Conservation (phyloP, 2,797 vertebrate species). For the Parotocinclus haroldoi region DNA sequence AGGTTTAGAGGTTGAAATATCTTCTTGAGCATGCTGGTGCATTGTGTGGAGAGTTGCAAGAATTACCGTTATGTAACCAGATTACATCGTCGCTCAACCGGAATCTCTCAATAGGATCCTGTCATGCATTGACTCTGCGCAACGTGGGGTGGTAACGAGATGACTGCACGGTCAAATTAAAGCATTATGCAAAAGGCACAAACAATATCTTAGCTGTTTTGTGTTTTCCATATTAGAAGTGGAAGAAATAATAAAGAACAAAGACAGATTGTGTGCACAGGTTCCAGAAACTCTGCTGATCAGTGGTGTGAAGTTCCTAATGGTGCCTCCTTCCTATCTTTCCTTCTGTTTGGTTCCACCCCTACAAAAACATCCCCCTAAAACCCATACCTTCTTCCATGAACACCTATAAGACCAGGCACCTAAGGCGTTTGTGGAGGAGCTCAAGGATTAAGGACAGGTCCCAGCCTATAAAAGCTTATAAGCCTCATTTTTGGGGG, state of each 20-base stretch:
- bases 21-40: too few species aligned
- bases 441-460: too few species aligned
- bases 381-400: too few species aligned
- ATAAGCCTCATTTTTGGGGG: too few species aligned
- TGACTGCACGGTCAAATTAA: neutral
- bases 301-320: constrained; percentile 70
- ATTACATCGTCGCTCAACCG: constrained; percentile 19
- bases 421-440: too few species aligned
- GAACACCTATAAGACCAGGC: too few species aligned
- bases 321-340: constrained; percentile 61
- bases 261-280: constrained; percentile 61
- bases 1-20: too few species aligned
- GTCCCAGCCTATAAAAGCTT: too few species aligned
- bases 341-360: constrained; percentile 78
- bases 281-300: constrained; percentile 74
- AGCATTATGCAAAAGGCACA: constrained; percentile 38
- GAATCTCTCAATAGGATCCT: constrained; percentile 28
- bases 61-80: neutral
- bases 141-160: neutral
- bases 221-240: constrained; percentile 67
- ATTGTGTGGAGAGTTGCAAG: neutral
- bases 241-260: constrained; percentile 44
- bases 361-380: too few species aligned
- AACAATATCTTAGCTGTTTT: constrained; percentile 82
- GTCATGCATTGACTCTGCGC: constrained; percentile 20